Evolutionary conservation across 2,113 vertebrate genomes (phyloP).

Genomic region (Pangasianodon hypophthalmus): DNA sequence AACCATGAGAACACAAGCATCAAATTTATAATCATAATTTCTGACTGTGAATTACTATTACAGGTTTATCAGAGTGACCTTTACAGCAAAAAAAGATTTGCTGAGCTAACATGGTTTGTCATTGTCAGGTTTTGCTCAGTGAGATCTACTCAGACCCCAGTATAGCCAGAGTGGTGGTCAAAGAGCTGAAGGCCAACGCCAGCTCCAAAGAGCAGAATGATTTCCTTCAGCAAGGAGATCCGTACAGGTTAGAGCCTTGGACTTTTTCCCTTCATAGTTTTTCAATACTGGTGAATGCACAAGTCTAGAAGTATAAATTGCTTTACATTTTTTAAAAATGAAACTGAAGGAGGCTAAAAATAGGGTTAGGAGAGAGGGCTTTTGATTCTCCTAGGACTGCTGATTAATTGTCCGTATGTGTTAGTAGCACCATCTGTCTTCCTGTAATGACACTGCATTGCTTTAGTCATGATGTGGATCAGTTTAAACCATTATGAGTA

Average conservation of each 20-base stretch:
- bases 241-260: conserved; percentile 82
- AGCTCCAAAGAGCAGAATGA: conserved; percentile 88
- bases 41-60: not conserved
- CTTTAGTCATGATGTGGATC: not conserved
- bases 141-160: conserved; percentile 89
- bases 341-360: not conserved
- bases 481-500: not conserved
- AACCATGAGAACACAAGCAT: not conserved
- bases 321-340: not conserved
- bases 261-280: not conserved
- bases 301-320: not conserved
- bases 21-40: not conserved
- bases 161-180: conserved; percentile 87
- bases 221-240: conserved; percentile 92
- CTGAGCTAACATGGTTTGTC: conserved; percentile 19
- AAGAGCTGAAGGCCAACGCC: conserved; percentile 91
- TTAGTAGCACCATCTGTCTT: conserved; percentile 58
- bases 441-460: conserved; percentile 40
- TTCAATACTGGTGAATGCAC: not conserved
- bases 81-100: not conserved
- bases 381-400: not conserved
- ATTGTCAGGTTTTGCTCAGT: conserved; percentile 86
- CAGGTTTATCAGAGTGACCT: not conserved
- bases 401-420: not conserved
- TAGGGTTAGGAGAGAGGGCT: not conserved